phyloP scores from a whole-genome alignment of 2,888 invertebrate genomes.

The Acrobasis suavella region DNA sequence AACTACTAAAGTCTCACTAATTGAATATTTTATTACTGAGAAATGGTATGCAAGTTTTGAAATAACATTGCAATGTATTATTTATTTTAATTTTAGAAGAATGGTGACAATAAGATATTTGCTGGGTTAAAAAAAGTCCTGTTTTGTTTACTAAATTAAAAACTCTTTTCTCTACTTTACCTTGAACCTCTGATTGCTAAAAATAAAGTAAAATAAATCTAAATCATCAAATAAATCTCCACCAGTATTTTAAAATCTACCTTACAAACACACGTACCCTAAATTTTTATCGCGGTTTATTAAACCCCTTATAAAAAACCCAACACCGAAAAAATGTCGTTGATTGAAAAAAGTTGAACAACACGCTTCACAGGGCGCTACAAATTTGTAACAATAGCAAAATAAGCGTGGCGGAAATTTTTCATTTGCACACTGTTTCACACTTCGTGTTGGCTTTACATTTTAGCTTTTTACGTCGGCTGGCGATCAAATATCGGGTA shows the following conservation, averaged over 20 bases:
- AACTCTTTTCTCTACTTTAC: too few relatives aligned
- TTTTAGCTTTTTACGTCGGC: conserved; percentile 50
- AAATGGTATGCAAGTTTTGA: background rate
- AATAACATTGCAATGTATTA: background rate
- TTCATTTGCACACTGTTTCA: conserved; percentile 75
- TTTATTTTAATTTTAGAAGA: background rate
- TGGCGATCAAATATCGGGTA: conserved; percentile 51
- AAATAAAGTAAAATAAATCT: too few relatives aligned
- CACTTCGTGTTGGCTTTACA: conserved; percentile 69
- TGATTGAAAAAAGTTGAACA: conserved; percentile 40
- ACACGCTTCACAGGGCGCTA: conserved; percentile 47
- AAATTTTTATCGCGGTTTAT: background rate
- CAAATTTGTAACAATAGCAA: conserved; percentile 71
- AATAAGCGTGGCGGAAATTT: conserved; percentile 70
- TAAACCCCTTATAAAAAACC: conserved; percentile 1
- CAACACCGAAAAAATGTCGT: conserved; percentile 32
- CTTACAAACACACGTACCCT: background rate
- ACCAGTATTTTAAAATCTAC: background rate
- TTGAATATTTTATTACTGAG: conserved; percentile 9
- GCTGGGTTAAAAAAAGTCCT: too few relatives aligned
- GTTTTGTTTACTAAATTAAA: too few relatives aligned
- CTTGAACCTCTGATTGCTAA: too few relatives aligned
- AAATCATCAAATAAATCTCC: background rate
- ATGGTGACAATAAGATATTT: too few relatives aligned
- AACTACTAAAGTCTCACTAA: conserved; percentile 14